phyloP scores from a whole-genome alignment of 2,113 vertebrate species.

The Cettia cetti region DNA sequence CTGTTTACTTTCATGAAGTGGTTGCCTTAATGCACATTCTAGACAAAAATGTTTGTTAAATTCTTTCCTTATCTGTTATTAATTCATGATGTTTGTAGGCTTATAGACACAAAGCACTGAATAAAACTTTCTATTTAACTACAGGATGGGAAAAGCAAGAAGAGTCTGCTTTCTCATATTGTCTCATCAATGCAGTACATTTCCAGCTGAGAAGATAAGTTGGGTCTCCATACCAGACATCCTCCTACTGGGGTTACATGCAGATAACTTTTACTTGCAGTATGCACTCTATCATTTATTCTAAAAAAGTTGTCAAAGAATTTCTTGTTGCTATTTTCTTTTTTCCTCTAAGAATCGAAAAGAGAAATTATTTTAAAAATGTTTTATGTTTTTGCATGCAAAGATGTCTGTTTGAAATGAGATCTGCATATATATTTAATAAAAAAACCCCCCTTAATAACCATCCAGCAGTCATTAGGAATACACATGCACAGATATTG shows the following conservation, averaged over 20 bases:
- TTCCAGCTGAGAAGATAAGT: not conserved
- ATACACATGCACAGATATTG: not conserved
- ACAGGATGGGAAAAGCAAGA: not conserved
- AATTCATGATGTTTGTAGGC: not conserved
- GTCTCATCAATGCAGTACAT: not conserved
- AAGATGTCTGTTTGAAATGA: not conserved
- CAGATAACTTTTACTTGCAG: not conserved
- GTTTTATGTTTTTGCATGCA: not conserved
- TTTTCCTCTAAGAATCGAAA: not conserved
- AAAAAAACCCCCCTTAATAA: fast-evolving
- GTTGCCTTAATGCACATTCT: not conserved
- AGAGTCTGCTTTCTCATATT: not conserved
- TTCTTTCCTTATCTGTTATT: not conserved
- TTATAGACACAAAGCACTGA: not conserved
- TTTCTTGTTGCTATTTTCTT: not conserved
- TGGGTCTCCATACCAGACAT: not conserved
- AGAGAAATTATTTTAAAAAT: not conserved
- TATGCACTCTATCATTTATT: not conserved
- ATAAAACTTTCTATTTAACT: not conserved
- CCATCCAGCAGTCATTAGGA: not conserved
- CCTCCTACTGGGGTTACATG: not conserved
- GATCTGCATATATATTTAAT: not conserved
- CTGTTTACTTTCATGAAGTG: not conserved
- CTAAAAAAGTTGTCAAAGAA: not conserved
- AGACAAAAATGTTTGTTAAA: not conserved